phyloP scores from a whole-genome alignment of 2,113 vertebrate species.

The Meleagris gallopavo region DNA sequence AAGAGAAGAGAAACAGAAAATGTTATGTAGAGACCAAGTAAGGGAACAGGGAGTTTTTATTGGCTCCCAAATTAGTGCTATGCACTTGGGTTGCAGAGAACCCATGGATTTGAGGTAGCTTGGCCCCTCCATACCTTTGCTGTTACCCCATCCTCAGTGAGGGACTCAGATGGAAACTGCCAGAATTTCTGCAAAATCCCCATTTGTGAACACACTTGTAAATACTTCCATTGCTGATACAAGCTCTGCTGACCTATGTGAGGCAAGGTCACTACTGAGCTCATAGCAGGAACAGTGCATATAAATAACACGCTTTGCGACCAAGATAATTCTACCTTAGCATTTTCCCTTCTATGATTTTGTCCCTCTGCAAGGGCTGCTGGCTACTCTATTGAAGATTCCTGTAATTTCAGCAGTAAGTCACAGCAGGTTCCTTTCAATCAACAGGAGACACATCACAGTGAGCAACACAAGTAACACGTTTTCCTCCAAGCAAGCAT shows the following conservation, averaged over 20 bases:
- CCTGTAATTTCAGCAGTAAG: constrained; percentile 45
- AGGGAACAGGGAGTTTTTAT: background rate
- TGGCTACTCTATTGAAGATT: background rate
- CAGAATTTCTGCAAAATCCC: background rate
- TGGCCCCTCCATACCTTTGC: background rate
- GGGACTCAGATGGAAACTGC: background rate
- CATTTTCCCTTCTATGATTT: constrained; percentile 22
- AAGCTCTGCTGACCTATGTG: background rate
- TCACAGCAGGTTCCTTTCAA: constrained; percentile 63
- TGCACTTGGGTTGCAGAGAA: background rate
- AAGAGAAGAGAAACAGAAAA: background rate
- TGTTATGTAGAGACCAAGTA: background rate
- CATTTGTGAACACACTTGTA: background rate
- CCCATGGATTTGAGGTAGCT: background rate
- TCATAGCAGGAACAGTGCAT: background rate
- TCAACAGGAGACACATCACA: constrained; percentile 36
- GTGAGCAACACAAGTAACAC: constrained; percentile 24
- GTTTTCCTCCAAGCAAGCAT: constrained; percentile 35
- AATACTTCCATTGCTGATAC: background rate
- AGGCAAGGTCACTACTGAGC: constrained; percentile 1
- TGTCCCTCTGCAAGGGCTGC: background rate
- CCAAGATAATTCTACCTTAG: background rate
- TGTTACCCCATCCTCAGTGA: background rate
- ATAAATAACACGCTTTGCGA: background rate
- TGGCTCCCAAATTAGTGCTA: background rate